Evolutionary conservation across 2,113 vertebrate species (phyloP), one percentile per base, ranked within the genome.

Genomic region (Centropristis striata): DNA sequence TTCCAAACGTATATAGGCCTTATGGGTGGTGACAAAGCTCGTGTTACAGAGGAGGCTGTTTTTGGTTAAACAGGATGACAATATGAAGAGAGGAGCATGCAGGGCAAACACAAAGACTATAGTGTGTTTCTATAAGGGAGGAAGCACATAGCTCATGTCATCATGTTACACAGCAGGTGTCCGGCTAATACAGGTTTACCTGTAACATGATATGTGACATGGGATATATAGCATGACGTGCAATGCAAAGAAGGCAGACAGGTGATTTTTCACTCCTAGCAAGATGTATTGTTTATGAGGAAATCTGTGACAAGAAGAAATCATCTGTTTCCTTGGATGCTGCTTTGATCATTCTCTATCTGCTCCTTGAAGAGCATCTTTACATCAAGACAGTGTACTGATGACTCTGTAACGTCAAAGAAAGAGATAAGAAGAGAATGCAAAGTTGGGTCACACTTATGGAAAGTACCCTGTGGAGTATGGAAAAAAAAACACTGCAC

Each of bases 331-430:
- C 5, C 21, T 0, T 16, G 28, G 42, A 8, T 41, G 32, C 6
- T 46, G 18, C 12, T 16, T 4, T 65, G 20, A 60, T 42, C 51
- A 15, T 59, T 54, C 10, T 23, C 28, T 14, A 32, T 66, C 13
- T 69, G 4, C n/a, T 53, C 11, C 66, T 63, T 80, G 71, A 63
- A 75, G 28, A 75, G 54, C 49, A 39, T 7, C 27, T 78, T 80
- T 87, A 81, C 87, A 90, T 86, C 74, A 71, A 71, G 70, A 37
- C 21, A 9, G 2, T 12, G 27, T 65, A 21, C 60, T 64, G 37
- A 64, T 77, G 63, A 73, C 66, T 84, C 50, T 51, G 49, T 82
- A 76, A 44, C 64, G 37, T 78, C 32, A 6, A 61, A 69, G 57
- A 57, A 42, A 47, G 28, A 68, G 64, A 55, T 42, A 67, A 70